phyloP scores from a whole-genome alignment of 2,888 invertebrate species.

The Cerceris rybyensis region DNA sequence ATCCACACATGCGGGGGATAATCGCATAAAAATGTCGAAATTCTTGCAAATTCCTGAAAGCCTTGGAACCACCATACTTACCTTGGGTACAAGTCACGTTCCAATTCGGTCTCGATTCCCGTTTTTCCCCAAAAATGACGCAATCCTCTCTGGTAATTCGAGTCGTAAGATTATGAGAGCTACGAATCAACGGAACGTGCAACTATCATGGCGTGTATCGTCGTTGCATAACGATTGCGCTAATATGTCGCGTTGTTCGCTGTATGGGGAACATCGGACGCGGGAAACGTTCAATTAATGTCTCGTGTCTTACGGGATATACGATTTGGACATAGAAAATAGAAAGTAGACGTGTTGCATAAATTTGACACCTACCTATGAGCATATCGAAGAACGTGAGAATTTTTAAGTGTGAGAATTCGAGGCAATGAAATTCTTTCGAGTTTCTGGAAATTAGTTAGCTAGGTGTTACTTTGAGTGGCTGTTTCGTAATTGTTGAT shows the following conservation, averaged over 20 bases:
- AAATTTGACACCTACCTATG: conserved; percentile 37
- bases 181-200: conserved; percentile 55
- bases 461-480: too few species aligned
- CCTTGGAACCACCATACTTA: too few species aligned
- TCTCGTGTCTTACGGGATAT: conserved; percentile 38
- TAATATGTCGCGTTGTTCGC: conserved; percentile 59
- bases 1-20: too few species aligned
- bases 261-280: conserved; percentile 43
- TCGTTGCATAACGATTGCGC: conserved; percentile 60
- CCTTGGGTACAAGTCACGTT: neutral
- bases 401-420: conserved; percentile 4
- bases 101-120: neutral
- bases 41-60: neutral
- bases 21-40: too few species aligned
- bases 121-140: conserved; percentile 37
- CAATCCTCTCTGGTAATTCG: conserved; percentile 39
- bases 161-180: conserved; percentile 41
- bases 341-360: conserved; percentile 58
- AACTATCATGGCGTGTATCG: conserved; percentile 28
- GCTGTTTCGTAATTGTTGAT: too few species aligned
- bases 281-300: conserved; percentile 60
- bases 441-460: too few species aligned
- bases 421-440: neutral
- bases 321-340: conserved; percentile 58
- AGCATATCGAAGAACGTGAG: neutral